These are phyloP conservation scores for Thera britannica DNA, from an alignment of 2,888 invertebrate genomes.

Conservation along the genomic window DNA sequence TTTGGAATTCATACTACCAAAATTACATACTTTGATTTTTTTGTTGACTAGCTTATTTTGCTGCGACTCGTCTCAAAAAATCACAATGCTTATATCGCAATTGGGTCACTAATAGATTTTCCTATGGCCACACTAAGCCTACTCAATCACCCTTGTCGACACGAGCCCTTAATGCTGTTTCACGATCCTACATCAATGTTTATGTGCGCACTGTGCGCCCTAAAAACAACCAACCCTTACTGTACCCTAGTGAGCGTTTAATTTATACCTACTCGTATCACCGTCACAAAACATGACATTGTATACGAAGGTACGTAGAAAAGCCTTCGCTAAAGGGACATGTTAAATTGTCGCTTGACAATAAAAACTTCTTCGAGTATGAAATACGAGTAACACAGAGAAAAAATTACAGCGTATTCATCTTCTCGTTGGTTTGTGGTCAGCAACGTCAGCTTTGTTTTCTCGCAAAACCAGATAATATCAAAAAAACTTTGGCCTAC, in stretches of 20 bases:
- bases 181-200: conserved; percentile 14
- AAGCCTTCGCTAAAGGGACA: background rate
- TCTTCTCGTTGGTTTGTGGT: too few species aligned
- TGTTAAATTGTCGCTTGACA: conserved; percentile 33
- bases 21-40: too few species aligned
- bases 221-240: conserved; percentile 13
- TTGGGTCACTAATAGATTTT: background rate
- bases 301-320: background rate
- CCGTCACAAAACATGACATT: conserved; percentile 10
- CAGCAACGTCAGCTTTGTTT: too few species aligned
- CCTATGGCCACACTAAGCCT: background rate
- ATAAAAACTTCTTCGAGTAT: conserved; percentile 37
- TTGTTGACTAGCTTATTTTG: too few species aligned
- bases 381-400: conserved; percentile 54
- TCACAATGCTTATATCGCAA: too few species aligned
- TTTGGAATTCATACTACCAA: too few species aligned
- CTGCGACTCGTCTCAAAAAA: too few species aligned
- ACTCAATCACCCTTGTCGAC: conserved; percentile 1
- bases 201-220: conserved; percentile 6
- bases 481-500: too few species aligned
- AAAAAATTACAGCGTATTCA: conserved; percentile 40
- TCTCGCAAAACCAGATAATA: too few species aligned
- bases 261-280: conserved; percentile 12
- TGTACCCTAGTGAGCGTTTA: conserved; percentile 9
- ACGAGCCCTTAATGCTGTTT: background rate